A percentile compares a stretch with the other conserved stretches of the same genome.
These are phyloP conservation scores for Phengaris arion DNA, from an alignment of 2,888 invertebrate species.

Conservation along the genomic window DNA sequence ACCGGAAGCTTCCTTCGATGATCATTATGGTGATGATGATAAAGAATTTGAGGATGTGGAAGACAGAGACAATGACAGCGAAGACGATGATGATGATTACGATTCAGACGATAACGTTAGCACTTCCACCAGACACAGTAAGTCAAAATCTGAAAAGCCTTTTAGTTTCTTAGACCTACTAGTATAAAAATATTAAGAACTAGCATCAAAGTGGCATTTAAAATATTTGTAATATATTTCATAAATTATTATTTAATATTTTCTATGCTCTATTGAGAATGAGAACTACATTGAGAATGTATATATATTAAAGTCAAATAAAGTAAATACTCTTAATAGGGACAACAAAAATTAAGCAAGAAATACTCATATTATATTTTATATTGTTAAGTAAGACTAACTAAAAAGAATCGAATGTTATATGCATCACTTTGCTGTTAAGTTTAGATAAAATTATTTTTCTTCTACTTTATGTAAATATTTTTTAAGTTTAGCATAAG, in stretches of 20 bases:
- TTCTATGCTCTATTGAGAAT: neutral
- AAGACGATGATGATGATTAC: constrained; percentile 43
- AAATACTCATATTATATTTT: constrained; percentile 3
- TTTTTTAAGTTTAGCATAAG: constrained; percentile 63
- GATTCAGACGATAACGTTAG: constrained; percentile 42
- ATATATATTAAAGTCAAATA: neutral
- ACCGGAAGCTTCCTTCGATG: constrained; percentile 39
- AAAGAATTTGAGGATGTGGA: constrained; percentile 41
- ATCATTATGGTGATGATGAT: constrained; percentile 37
- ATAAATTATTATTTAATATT: constrained; percentile 31
- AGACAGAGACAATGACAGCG: constrained; percentile 46
- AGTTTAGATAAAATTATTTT: constrained; percentile 32
- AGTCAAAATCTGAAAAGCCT: constrained; percentile 51
- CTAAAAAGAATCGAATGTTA: too few relatives aligned
- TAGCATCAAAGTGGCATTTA: constrained; percentile 40
- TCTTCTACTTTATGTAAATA: constrained; percentile 63
- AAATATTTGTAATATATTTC: constrained; percentile 34
- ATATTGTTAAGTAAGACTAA: neutral
- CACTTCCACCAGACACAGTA: constrained; percentile 40
- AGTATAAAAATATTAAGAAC: constrained; percentile 55
- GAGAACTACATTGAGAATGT: neutral
- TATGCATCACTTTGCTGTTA: neutral
- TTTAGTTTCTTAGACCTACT: constrained; percentile 67
- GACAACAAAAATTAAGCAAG: neutral
- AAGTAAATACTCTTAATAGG: neutral